phyloP scores from a whole-genome alignment of 2,797 vertebrate genomes.

The Gadopsis bispinosus region DNA sequence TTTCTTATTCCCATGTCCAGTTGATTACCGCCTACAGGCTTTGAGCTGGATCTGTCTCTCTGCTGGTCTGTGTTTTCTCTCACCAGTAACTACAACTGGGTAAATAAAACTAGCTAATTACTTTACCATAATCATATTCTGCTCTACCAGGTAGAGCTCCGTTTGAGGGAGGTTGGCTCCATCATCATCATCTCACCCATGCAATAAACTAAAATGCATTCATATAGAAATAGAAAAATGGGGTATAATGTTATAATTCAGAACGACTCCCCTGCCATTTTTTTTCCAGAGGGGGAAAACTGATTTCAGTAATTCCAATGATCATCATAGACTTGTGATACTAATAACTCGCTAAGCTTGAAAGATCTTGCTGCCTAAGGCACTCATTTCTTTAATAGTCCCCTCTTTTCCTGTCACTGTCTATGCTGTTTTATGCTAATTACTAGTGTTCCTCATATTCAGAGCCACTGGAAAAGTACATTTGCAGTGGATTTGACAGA shows the following conservation, averaged over 20 bases:
- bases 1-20: not conserved
- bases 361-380: constrained; percentile 39
- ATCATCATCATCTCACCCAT: not conserved
- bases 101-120: constrained; percentile 21
- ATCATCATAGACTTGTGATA: constrained; percentile 23
- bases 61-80: constrained; percentile 22
- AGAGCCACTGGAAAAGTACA: constrained; percentile 15
- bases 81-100: not conserved
- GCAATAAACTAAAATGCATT: not conserved
- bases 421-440: constrained; percentile 13
- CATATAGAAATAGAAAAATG: not conserved
- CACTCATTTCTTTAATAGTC: constrained; percentile 45
- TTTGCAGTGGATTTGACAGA: constrained; percentile 26
- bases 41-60: constrained; percentile 27
- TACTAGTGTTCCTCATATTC: constrained; percentile 28
- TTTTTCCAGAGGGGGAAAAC: not conserved
- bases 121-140: constrained; percentile 3
- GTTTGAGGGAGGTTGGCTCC: not conserved
- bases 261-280: not conserved
- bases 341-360: constrained; percentile 29
- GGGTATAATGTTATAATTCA: not conserved
- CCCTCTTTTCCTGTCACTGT: constrained; percentile 6
- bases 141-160: not conserved
- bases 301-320: constrained; percentile 11
- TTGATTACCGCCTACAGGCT: constrained; percentile 1